These are phyloP conservation scores for Chymomyza procnemis DNA, from an alignment of 2,888 invertebrate species.

Conservation along the genomic window DNA sequence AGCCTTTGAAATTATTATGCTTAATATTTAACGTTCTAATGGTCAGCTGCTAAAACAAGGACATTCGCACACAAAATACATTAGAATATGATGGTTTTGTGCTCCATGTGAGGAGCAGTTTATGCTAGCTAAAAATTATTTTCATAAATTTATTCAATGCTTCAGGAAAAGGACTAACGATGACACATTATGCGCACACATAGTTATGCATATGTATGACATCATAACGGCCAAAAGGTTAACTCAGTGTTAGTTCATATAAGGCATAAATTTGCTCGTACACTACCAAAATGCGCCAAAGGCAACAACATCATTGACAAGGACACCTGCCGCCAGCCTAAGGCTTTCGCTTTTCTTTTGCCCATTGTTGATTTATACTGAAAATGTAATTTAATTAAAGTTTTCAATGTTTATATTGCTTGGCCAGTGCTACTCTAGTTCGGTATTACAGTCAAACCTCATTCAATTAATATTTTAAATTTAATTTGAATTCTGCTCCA, in stretches of 20 bases:
- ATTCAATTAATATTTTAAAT: too few species aligned
- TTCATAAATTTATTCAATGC: constrained; percentile 30
- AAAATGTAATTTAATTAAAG: constrained; percentile 1
- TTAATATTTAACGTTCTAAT: constrained; percentile 56
- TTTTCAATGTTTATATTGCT: background rate
- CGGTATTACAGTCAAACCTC: background rate
- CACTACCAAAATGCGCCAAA: background rate
- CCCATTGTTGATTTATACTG: background rate
- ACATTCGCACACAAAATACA: background rate
- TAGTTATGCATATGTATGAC: background rate
- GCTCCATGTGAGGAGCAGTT: constrained; percentile 19
- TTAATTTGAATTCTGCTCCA: too few species aligned
- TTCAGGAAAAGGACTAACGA: background rate
- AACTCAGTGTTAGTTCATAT: background rate
- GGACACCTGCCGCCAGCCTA: background rate
- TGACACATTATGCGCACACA: background rate
- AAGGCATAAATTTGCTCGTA: background rate
- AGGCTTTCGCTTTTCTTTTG: background rate
- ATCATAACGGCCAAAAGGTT: background rate
- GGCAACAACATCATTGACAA: background rate
- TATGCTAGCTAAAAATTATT: constrained; percentile 23
- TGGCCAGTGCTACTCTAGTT: background rate
- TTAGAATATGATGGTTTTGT: constrained; percentile 6
- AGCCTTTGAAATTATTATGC: constrained; percentile 49
- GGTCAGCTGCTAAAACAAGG: background rate